Base-by-base conservation (phyloP, 2,888 invertebrate species). In the Leptinotarsa tumamoca region DNA sequence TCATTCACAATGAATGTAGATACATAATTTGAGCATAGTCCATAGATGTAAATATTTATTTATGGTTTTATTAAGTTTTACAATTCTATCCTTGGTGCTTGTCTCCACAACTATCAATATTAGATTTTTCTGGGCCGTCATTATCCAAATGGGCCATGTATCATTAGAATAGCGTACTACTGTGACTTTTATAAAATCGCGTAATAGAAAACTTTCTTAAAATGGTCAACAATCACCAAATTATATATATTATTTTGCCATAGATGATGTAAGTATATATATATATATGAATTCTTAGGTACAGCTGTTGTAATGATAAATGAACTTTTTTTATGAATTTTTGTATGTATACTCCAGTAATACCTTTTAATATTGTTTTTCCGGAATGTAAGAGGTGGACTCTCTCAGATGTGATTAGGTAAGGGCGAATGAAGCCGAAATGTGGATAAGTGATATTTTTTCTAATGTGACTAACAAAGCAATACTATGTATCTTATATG, bases 391-490 rank as follows among this genome's bases (percentile, higher is more conserved):
- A 79, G 76, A 68, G 70, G 23, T 71, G 77, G 73, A 82, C 78
- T 78, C 79, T 79, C 76, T 70, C 49, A 66, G 74, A 74, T 70
- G 74, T 78, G 76, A 74, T 74, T 74, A 75, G 74, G 71, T 75
- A 78, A 72, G 71, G 76, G 77, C 78, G 72, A 73, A 68, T 63
- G 69, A 61, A 76, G 78, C 79, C 78, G 33, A 82, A 85, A 85
- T 81, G 83, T 85, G 87, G 85, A 86, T 85, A 88, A 90, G 92
- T 92, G 92, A 92, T 92, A 92, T 92, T 91, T 91, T 92, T 91
- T 90, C 91, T 88, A 91, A 91, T 91, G 92, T 92, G 92, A 92
- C 91, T 91, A 92, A 91, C 90, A 90, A 93, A 93, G 93, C 93
- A 93, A 93, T 93, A 93, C 92, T 91, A 91, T 92, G 91, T 93